phyloP scores from a whole-genome alignment of 1,140 invertebrate genomes.

The Pseudobourletiella spinata region DNA sequence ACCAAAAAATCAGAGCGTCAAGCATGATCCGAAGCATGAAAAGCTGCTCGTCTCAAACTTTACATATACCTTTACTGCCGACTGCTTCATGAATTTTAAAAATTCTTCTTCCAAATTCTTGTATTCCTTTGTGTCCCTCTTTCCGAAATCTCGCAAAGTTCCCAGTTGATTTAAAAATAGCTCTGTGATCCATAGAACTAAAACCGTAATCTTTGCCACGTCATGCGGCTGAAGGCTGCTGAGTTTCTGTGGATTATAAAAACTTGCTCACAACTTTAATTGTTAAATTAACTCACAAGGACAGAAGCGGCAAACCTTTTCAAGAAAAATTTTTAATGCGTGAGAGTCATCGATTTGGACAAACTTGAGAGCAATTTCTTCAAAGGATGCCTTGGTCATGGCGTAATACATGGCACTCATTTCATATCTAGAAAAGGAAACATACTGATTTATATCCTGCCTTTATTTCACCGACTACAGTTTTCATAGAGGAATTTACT shows the following conservation, averaged over 20 bases:
- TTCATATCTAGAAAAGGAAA: slow-evolving; percentile 49
- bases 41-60: no score
- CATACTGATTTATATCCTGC: neutral
- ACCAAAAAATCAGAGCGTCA: no score
- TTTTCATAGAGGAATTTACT: slow-evolving; percentile 50
- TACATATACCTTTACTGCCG: slow-evolving; percentile 36
- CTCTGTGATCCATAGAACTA: slow-evolving; percentile 88
- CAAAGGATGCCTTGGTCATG: slow-evolving; percentile 82
- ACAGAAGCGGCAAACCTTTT: slow-evolving; percentile 48
- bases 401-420: slow-evolving; percentile 80
- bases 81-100: slow-evolving; percentile 38
- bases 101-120: slow-evolving; percentile 69
- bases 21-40: no score
- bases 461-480: neutral
- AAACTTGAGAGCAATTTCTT: slow-evolving; percentile 89
- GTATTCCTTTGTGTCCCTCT: slow-evolving; percentile 49
- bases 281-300: slow-evolving; percentile 18
- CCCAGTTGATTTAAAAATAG: slow-evolving; percentile 80
- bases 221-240: slow-evolving; percentile 50
- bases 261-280: slow-evolving; percentile 42
- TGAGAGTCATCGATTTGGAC: slow-evolving; percentile 69
- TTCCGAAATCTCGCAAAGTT: slow-evolving; percentile 51
- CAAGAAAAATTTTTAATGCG: slow-evolving; percentile 76
- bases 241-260: slow-evolving; percentile 43
- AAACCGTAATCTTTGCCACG: slow-evolving; percentile 77